Percentiles rank a stretch among this genome's conserved stretches.
phyloP scores from a whole-genome alignment of 2,888 invertebrate species.

The Agrotis exclamationis region DNA sequence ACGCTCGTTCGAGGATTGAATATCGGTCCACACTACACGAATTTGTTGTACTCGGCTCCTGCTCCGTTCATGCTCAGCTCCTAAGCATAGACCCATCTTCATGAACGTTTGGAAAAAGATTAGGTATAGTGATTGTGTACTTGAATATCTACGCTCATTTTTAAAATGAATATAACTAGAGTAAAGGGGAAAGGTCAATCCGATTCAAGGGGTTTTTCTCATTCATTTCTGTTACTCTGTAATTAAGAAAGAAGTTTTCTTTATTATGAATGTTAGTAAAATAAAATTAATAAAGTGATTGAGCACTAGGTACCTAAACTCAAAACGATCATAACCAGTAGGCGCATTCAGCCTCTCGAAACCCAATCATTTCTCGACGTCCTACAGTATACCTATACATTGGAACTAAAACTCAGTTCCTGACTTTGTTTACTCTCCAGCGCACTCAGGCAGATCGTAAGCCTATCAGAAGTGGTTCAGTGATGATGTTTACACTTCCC shows the following conservation, averaged over 20 bases:
- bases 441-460: constrained; percentile 23
- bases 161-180: background rate
- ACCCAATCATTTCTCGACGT: background rate
- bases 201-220: background rate
- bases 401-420: constrained; percentile 18
- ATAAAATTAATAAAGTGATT: background rate
- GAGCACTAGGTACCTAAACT: background rate
- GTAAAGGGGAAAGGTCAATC: too few relatives aligned
- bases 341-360: background rate
- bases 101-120: background rate
- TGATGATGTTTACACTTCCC: constrained; percentile 60
- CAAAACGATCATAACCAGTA: too few relatives aligned
- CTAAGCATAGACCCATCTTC: too few relatives aligned
- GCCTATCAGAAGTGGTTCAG: constrained; percentile 40
- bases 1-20: too few relatives aligned
- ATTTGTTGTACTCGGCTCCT: too few relatives aligned
- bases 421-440: constrained; percentile 23
- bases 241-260: too few relatives aligned
- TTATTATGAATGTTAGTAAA: background rate
- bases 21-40: too few relatives aligned
- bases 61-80: too few relatives aligned
- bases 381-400: background rate
- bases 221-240: background rate
- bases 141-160: background rate
- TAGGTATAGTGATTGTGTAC: background rate